Base-by-base conservation (phyloP, 2,888 invertebrate genomes). In the Fabriciana adippe region DNA sequence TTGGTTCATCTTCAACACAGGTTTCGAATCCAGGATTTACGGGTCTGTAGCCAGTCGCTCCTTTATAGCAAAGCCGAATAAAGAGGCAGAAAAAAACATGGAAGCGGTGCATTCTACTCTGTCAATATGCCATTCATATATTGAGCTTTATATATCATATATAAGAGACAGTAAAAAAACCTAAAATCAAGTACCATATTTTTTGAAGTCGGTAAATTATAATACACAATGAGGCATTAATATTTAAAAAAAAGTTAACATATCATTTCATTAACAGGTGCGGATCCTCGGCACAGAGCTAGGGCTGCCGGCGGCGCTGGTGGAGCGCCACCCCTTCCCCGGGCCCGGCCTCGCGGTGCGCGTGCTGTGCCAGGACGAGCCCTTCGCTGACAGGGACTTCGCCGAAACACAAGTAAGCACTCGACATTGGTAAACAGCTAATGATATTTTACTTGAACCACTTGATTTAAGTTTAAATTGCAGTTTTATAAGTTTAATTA, bases 291-390 rank as follows among this genome's bases (percentile, higher is more conserved):
- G 99, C 63, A 92, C 95, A 80, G 98, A 98, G 89, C 93, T 99
- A 68, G 98, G 98, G 0, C 93, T 99, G 72, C 97, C 99, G 13
- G 86, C 94, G 53, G 95, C 96, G 75, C 92, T 99, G 76, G 97
- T 99, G 69, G 96, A 97, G 90, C 94, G 99, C 74, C 99, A 99
- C 89, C 99, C 99, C 55, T 99, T 99, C 93, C 99, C 99, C 18
- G 99, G 99, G 2, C 99, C 99, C 16, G 99, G 99, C 15, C 93
- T 99, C 72, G 99, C 99, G 54, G 99, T 99, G 82, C 94, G 99
- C 73, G 96, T 99, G 71, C 93, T 99, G 50, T 99, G 99, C 90
- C 98, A 98, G 69, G 97, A 98, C 72, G 98, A 99, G 85, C 97
- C 99, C 4, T 98, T 95, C 87, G 96, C 97, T 92, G 99, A 99